A percentile compares a stretch with the other conserved stretches of the same genome.
These are phyloP conservation scores for Synanthedon tipuliformis DNA, from an alignment of 2,888 invertebrate species.

Conservation along the genomic window DNA sequence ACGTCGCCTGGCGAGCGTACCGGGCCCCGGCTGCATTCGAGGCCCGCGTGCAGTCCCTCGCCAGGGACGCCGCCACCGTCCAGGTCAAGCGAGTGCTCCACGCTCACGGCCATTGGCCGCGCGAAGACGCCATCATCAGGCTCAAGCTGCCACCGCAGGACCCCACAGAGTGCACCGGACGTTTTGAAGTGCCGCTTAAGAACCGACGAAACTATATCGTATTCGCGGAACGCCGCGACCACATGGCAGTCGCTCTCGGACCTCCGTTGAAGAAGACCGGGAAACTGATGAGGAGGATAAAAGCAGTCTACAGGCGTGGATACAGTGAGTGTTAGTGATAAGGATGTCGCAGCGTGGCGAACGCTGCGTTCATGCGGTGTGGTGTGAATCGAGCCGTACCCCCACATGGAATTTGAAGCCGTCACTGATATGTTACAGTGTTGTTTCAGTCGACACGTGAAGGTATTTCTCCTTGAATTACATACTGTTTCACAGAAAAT, in stretches of 20 bases:
- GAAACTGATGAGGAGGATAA: conserved; percentile 54
- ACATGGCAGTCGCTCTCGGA: conserved; percentile 57
- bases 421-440: not conserved
- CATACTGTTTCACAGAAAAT: conserved; percentile 1
- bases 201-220: conserved; percentile 61
- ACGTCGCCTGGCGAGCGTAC: conserved; percentile 67
- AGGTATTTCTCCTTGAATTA: not conserved
- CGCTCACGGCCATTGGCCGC: conserved; percentile 56
- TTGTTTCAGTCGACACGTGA: not conserved
- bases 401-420: conserved; percentile 26
- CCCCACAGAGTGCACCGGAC: conserved; percentile 47
- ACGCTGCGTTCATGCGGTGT: conserved; percentile 7
- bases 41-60: conserved; percentile 58
- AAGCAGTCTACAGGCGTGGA: conserved; percentile 60
- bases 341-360: conserved; percentile 7
- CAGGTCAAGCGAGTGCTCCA: conserved; percentile 53
- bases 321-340: conserved; percentile 62
- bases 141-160: conserved; percentile 40
- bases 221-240: conserved; percentile 59
- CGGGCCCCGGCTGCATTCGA: conserved; percentile 64
- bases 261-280: conserved; percentile 56
- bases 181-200: conserved; percentile 58
- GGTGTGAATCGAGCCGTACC: conserved; percentile 10
- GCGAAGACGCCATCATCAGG: conserved; percentile 45
- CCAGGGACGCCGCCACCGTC: conserved; percentile 53